Evolutionary conservation across 2,888 invertebrate genomes (phyloP), one percentile per base, ranked within the genome.

Genomic region (Sclerodermus sp.): DNA sequence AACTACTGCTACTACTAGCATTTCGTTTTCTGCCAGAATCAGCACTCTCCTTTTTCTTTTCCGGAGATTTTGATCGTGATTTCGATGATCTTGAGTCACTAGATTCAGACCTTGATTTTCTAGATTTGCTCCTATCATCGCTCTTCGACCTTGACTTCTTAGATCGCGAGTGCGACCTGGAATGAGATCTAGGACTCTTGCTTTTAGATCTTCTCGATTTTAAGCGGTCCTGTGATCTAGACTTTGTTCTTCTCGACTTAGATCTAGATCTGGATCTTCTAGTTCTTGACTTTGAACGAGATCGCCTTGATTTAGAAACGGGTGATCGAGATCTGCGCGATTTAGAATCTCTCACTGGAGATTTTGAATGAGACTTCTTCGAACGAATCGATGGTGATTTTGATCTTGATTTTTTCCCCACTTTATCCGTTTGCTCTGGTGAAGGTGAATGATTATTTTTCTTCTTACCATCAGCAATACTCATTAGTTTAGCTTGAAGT

Each of bases 401-500:
- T 2, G 77, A 75, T 46, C 68, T 68, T 2, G 67, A 69, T 36
- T 67, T 71, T 14, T 59, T 65, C 0, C 45, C 49, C 2, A 49
- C 52, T 37, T 73, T 73, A 1, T 68, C 67, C 14, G 67, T 54
- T 2, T 60, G 51, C 30, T 76, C 77, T 0, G 68, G 60, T 1
- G 76, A 72, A 4, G 76, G 73, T 2, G 77, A 75, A 34, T 74
- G 72, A 50, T 73, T 75, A 13, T 68, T 71, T 36, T 77, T 77
- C 55, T 77, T 78, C 32, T 78, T 81, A 15, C 80, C 81, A 47
- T 84, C 85, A 1, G 85, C 84, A 67, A 85, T 80, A 51, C 84
- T 84, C 79, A 85, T 80, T 55, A 85, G 73, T 67, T 85, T 85
- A 3, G 84, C 85, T 71, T 86, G 86, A 4, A 85, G 78, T 62